These are phyloP conservation scores for Ptilonorhynchus violaceus DNA, from an alignment of 2,113 vertebrate genomes.

Conservation along the genomic window DNA sequence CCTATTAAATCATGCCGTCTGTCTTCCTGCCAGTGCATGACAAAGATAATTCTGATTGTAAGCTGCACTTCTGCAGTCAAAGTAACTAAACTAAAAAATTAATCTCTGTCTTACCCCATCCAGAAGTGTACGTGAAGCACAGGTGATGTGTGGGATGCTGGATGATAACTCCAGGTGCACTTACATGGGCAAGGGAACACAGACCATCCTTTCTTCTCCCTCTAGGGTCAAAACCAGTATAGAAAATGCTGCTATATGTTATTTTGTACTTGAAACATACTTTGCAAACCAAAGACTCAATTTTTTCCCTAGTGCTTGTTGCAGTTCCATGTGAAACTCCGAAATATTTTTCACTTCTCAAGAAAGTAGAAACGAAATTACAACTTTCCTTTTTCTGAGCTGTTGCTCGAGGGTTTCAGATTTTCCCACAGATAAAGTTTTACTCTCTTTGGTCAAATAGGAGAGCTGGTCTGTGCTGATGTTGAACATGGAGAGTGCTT, in stretches of 20 bases:
- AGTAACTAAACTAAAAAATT: conserved; percentile 41
- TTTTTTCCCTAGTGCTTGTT: not conserved
- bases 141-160: accelerated
- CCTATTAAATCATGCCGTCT: conserved; percentile 48
- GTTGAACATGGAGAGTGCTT: not conserved
- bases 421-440: not conserved
- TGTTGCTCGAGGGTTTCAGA: not conserved
- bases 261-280: not conserved
- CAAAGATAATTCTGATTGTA: conserved; percentile 50
- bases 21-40: conserved; percentile 48
- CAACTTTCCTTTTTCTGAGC: not conserved
- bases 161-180: not conserved
- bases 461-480: not conserved
- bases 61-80: conserved; percentile 37
- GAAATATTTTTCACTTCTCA: not conserved
- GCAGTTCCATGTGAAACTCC: not conserved
- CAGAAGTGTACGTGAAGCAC: not conserved
- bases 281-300: not conserved
- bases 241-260: not conserved
- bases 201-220: not conserved
- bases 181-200: not conserved
- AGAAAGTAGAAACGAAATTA: not conserved
- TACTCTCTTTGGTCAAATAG: not conserved
- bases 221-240: not conserved
- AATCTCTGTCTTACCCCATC: not conserved